These are phyloP conservation scores for Leucoma salicis DNA, from an alignment of 2,888 invertebrate genomes.

Conservation along the genomic window DNA sequence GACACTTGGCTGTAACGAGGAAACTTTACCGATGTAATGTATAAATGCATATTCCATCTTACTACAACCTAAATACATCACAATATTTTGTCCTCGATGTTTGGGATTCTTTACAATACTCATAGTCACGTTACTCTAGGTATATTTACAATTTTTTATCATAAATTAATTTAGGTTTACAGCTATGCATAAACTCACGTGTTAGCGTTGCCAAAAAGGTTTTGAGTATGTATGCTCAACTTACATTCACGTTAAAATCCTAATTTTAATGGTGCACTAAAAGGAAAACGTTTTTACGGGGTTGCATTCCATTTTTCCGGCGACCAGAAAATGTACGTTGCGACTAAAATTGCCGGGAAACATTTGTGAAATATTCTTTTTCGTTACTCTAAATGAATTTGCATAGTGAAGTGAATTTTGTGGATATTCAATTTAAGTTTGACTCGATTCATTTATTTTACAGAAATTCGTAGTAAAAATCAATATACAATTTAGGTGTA, in stretches of 20 bases:
- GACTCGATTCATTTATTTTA: too few species aligned
- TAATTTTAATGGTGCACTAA: neutral
- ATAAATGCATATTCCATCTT: constrained; percentile 1
- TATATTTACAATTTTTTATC: too few species aligned
- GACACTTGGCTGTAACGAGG: constrained; percentile 4
- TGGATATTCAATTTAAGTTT: too few species aligned
- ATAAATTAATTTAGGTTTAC: neutral
- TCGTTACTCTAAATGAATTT: too few species aligned
- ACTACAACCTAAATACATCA: too few species aligned
- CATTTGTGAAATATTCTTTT: too few species aligned
- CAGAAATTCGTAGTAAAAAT: too few species aligned
- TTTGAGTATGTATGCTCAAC: neutral
- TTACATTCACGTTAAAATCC: neutral
- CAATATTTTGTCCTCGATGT: too few species aligned
- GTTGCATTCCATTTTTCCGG: neutral
- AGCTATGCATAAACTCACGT: neutral
- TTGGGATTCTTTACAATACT: too few species aligned
- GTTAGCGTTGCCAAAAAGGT: neutral
- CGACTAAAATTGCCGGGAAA: constrained; percentile 9
- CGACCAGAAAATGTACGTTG: neutral
- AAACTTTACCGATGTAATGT: constrained; percentile 3
- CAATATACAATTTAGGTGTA: too few species aligned
- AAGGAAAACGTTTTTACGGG: neutral
- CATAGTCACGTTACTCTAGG: too few species aligned
- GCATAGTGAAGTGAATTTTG: too few species aligned